These are phyloP conservation scores for Fissipunctia ypsillon DNA, from an alignment of 2,888 invertebrate genomes.

Conservation along the genomic window DNA sequence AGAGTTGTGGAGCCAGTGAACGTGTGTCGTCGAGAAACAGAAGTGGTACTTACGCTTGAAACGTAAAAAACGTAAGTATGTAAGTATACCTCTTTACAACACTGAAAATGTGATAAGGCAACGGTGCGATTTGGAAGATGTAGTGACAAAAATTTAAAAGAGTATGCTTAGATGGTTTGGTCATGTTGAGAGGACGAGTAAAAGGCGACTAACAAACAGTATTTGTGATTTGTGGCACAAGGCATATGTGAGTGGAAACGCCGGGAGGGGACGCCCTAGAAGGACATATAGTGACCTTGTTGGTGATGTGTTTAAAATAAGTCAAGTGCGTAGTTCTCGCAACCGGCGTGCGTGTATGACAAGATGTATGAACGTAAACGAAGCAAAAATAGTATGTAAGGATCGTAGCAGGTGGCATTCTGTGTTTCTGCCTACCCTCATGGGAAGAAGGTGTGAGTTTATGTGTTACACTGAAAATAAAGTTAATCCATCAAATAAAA, in stretches of 20 bases:
- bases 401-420: background rate
- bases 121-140: background rate
- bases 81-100: background rate
- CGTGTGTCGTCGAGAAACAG: background rate
- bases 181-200: too few species aligned
- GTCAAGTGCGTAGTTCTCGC: too few species aligned
- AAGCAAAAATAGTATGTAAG: background rate
- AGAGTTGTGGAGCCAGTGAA: background rate
- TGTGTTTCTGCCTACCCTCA: too few species aligned
- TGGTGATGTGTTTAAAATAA: too few species aligned
- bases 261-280: too few species aligned
- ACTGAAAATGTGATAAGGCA: background rate
- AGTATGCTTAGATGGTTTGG: too few species aligned
- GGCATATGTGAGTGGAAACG: too few species aligned
- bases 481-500: background rate
- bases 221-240: too few species aligned
- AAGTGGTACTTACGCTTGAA: background rate
- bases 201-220: too few species aligned
- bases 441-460: background rate
- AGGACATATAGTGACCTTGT: too few species aligned
- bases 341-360: too few species aligned
- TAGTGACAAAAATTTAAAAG: background rate
- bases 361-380: background rate
- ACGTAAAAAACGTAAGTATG: constrained; percentile 12
- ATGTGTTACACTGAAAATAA: background rate